phyloP scores from a whole-genome alignment of 2,797 vertebrate species.

The Falco biarmicus region DNA sequence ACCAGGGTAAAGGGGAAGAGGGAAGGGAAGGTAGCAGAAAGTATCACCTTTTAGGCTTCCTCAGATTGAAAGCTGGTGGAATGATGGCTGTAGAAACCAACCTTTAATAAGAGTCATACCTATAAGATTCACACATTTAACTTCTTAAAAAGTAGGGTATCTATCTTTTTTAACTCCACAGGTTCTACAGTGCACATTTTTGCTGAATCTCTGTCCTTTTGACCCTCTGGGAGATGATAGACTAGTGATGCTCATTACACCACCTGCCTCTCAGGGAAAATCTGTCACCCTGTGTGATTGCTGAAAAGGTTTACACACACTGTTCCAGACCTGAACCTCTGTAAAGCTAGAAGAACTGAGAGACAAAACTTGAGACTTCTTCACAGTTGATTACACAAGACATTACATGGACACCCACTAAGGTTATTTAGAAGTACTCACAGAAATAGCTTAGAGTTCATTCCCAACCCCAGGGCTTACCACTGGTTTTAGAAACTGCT shows the following conservation, averaged over 20 bases:
- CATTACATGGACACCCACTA: not conserved
- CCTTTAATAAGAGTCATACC: not conserved
- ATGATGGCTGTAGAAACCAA: not conserved
- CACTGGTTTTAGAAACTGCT: not conserved
- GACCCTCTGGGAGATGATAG: not conserved
- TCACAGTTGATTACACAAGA: slow-evolving; percentile 1
- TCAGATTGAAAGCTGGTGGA: not conserved
- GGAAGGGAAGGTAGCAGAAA: not conserved
- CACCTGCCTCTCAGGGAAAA: not conserved
- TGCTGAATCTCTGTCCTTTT: slow-evolving; percentile 1
- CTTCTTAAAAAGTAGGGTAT: not conserved
- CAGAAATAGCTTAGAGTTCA: not conserved
- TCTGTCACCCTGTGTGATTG: not conserved
- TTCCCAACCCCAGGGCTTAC: not conserved
- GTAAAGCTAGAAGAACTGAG: not conserved
- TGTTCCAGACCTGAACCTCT: not conserved
- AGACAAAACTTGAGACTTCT: not conserved
- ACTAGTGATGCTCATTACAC: not conserved
- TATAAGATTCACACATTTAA: not conserved
- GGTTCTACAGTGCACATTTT: not conserved
- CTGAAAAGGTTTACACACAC: not conserved
- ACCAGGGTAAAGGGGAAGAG: not conserved
- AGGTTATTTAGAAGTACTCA: not conserved
- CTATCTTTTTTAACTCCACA: not conserved
- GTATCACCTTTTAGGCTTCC: not conserved